A percentile compares a stretch with the other conserved stretches of the same genome.
phyloP scores from a whole-genome alignment of 2,113 vertebrate genomes.

The Alectura lathami region DNA sequence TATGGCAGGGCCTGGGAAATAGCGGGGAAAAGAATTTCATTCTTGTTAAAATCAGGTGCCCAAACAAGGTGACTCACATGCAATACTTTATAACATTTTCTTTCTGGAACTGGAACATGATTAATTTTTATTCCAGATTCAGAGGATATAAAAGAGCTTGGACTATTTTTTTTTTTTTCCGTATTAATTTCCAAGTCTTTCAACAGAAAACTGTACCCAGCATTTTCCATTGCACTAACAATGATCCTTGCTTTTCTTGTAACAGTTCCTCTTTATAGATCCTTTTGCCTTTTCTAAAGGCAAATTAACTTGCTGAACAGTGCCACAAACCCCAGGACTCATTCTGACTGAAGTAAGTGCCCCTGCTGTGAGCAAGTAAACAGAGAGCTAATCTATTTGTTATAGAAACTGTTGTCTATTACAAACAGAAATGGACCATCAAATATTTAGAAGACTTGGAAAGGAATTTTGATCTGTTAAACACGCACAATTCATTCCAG shows the following conservation, averaged over 20 bases:
- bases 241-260: neutral
- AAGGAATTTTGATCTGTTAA: neutral
- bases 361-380: neutral
- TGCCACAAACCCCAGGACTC: neutral
- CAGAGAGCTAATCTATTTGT: neutral
- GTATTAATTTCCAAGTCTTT: neutral
- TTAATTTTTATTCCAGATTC: neutral
- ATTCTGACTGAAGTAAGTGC: neutral
- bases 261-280: neutral
- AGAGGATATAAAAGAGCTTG: neutral
- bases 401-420: neutral
- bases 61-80: neutral
- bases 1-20: neutral
- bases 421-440: neutral
- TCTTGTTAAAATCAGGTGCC: neutral
- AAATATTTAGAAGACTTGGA: neutral
- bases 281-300: neutral
- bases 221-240: neutral
- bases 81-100: neutral
- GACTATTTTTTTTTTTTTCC: neutral
- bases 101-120: neutral
- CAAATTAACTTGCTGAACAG: neutral
- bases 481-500: neutral
- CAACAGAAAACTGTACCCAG: neutral
- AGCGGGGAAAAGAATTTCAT: neutral